phyloP scores from a whole-genome alignment of 2,888 invertebrate genomes.

The Tetragnatha montana region DNA sequence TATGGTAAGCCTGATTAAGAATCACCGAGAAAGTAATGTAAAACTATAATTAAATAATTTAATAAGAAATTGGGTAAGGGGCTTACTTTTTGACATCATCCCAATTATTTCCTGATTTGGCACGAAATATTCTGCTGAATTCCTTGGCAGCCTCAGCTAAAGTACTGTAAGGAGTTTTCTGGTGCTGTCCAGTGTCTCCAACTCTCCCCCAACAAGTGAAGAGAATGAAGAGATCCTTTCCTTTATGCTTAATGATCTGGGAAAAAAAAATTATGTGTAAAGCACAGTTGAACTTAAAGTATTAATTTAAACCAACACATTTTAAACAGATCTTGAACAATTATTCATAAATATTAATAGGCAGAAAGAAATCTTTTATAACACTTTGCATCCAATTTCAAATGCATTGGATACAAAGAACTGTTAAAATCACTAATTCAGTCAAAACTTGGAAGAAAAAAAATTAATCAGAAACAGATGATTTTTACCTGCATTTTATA shows the following conservation, averaged over 20 bases:
- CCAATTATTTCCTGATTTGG: conserved; percentile 79
- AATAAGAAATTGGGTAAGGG: neutral
- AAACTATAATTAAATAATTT: neutral
- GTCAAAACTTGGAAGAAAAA: neutral
- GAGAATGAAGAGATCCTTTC: conserved; percentile 77
- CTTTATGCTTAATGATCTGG: conserved; percentile 76
- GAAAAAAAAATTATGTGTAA: neutral
- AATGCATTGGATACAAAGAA: neutral
- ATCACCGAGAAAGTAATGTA: neutral
- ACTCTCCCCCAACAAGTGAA: conserved; percentile 80
- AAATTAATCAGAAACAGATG: neutral
- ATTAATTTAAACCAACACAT: neutral
- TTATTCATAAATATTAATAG: neutral
- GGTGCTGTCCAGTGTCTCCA: conserved; percentile 77
- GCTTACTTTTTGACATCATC: conserved; percentile 75
- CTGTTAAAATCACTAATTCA: neutral
- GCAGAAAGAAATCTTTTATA: neutral
- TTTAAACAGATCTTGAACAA: neutral
- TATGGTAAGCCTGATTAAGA: no score
- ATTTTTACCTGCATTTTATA: conserved; percentile 78
- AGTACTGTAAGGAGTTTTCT: conserved; percentile 78
- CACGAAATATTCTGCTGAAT: conserved; percentile 78
- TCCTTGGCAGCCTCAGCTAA: conserved; percentile 78
- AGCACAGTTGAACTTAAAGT: neutral
- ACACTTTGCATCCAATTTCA: neutral